Evolutionary conservation across 2,113 vertebrate genomes (phyloP).

Genomic region (Riparia riparia): DNA sequence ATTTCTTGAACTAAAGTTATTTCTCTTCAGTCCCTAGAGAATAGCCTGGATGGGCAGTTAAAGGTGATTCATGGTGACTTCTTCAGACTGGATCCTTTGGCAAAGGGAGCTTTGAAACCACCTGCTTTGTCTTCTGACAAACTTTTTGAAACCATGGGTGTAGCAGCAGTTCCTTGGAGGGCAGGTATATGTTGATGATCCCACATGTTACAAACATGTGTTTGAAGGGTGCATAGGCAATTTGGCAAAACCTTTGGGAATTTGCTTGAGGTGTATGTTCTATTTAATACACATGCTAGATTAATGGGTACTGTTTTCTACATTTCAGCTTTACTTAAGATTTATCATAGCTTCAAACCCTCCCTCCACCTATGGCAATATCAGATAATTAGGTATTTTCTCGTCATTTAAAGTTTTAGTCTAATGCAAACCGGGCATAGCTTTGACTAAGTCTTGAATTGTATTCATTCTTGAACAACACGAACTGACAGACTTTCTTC

Average conservation of each 20-base stretch:
- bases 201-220: fast-evolving
- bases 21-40: conserved; percentile 81
- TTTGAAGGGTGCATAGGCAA: not conserved
- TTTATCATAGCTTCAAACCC: not conserved
- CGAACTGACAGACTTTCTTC: not conserved
- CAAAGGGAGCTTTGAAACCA: conserved; percentile 64
- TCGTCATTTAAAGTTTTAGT: not conserved
- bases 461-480: not conserved
- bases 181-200: conserved; percentile 64
- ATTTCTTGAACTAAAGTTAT: not conserved
- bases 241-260: not conserved
- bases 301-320: not conserved
- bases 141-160: conserved; percentile 85
- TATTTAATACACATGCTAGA: not conserved
- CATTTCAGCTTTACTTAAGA: not conserved
- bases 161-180: conserved; percentile 84
- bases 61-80: conserved; percentile 89
- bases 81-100: conserved; percentile 86
- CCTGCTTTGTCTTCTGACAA: conserved; percentile 78
- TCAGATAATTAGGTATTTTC: not conserved
- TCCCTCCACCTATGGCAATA: not conserved
- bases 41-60: conserved; percentile 78
- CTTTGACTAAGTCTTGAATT: not conserved
- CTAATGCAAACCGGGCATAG: not conserved
- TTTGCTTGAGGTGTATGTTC: not conserved